These are phyloP conservation scores for Molossus molossus DNA, from an alignment of 2,797 vertebrate species.

Conservation along the genomic window DNA sequence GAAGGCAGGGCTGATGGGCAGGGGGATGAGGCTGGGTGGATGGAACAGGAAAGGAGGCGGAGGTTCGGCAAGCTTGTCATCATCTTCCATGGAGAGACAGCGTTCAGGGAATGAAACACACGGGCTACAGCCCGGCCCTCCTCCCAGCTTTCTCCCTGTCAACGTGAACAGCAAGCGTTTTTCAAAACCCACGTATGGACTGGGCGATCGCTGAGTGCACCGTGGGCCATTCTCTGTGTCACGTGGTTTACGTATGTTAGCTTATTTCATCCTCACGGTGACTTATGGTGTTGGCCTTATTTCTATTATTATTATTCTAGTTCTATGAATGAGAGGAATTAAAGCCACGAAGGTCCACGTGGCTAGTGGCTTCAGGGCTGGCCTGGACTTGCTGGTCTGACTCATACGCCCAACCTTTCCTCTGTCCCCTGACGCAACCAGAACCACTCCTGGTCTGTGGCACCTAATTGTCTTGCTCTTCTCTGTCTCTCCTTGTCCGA, in stretches of 20 bases:
- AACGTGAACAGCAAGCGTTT: neutral
- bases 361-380: too few relatives aligned
- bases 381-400: neutral
- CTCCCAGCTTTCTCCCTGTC: neutral
- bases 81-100: neutral
- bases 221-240: accelerated
- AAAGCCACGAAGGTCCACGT: neutral
- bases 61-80: neutral
- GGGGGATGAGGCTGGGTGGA: neutral
- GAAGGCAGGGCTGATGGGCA: slow-evolving; percentile 59
- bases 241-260: neutral
- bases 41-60: neutral
- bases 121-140: neutral
- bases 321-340: neutral
- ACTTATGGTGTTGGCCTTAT: neutral
- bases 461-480: neutral
- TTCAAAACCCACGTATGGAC: slow-evolving; percentile 17
- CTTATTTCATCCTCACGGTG: neutral
- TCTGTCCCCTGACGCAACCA: neutral
- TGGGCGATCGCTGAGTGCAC: neutral
- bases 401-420: neutral
- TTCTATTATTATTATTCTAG: neutral
- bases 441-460: neutral
- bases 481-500: accelerated
- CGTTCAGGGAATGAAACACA: neutral